These are phyloP conservation scores for Enteromius thamalakanensis DNA, from an alignment of 2,797 vertebrate genomes.

Conservation along the genomic window DNA sequence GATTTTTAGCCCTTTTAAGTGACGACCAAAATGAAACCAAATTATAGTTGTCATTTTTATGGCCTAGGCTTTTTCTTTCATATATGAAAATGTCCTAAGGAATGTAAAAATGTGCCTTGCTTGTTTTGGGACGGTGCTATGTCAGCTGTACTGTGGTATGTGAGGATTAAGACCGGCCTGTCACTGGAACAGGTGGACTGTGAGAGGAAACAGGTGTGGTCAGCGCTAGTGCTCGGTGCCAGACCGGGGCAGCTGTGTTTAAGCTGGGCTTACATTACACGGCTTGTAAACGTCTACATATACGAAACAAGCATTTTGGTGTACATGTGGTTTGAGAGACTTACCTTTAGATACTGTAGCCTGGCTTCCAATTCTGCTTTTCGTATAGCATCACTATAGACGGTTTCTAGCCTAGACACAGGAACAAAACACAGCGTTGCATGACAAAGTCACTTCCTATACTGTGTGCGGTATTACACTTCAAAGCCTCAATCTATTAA, in stretches of 20 bases:
- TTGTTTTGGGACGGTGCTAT: background rate
- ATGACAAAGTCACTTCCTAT: constrained; percentile 13
- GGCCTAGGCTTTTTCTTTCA: background rate
- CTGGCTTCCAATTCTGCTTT: constrained; percentile 92
- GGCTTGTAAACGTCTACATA: background rate
- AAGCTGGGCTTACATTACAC: constrained; percentile 20
- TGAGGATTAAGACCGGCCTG: constrained; percentile 39
- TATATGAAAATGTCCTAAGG: background rate
- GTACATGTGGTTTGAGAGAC: background rate
- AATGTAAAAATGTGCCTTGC: constrained; percentile 14
- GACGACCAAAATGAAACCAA: background rate
- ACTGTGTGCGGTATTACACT: background rate
- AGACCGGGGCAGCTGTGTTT: constrained; percentile 27
- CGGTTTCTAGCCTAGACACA: constrained; percentile 84
- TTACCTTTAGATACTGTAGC: constrained; percentile 93
- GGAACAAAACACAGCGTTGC: constrained; percentile 15
- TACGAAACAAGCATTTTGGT: background rate
- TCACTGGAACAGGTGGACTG: constrained; percentile 53
- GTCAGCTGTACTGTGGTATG: constrained; percentile 52
- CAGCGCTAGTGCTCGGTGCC: constrained; percentile 10
- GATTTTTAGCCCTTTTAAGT: background rate
- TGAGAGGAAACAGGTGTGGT: constrained; percentile 45
- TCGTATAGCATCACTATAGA: constrained; percentile 89
- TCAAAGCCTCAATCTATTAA: constrained; percentile 9
- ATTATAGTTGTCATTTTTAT: background rate